phyloP scores from a whole-genome alignment of 2,888 invertebrate genomes.

The Chalcis sispes region DNA sequence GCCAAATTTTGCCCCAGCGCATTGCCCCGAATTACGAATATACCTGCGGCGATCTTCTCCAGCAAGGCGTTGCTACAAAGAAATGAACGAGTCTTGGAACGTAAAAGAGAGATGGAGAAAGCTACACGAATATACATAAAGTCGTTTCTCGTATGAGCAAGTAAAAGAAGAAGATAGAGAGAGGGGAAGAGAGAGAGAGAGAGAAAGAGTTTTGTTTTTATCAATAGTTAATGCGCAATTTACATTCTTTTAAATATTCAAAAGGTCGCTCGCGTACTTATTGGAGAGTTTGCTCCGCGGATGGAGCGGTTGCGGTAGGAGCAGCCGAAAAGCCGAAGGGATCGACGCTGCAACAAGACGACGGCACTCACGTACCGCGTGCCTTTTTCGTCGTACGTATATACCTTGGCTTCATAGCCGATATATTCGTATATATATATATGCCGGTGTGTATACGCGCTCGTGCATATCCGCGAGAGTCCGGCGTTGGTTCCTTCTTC shows the following conservation, averaged over 20 bases:
- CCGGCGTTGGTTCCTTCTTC: neutral
- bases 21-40: constrained; percentile 40
- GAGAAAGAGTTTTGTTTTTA: constrained; percentile 65
- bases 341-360: neutral
- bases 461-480: neutral
- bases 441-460: no score
- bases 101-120: no score
- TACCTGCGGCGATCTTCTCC: neutral
- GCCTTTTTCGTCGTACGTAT: neutral
- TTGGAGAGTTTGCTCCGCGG: constrained; percentile 27
- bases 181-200: neutral
- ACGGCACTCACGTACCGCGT: no score
- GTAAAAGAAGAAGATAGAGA: neutral
- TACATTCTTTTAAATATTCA: constrained; percentile 71
- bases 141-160: neutral
- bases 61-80: no score
- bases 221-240: constrained; percentile 71
- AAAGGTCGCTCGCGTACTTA: constrained; percentile 58
- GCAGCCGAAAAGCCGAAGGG: constrained; percentile 12
- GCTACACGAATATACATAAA: no score
- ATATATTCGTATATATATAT: no score
- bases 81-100: no score
- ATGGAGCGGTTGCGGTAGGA: neutral
- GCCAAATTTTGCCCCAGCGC: constrained; percentile 10
- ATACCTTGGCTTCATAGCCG: no score